These are phyloP conservation scores for Plecotus auritus DNA, from an alignment of 2,113 vertebrate genomes.

Conservation along the genomic window DNA sequence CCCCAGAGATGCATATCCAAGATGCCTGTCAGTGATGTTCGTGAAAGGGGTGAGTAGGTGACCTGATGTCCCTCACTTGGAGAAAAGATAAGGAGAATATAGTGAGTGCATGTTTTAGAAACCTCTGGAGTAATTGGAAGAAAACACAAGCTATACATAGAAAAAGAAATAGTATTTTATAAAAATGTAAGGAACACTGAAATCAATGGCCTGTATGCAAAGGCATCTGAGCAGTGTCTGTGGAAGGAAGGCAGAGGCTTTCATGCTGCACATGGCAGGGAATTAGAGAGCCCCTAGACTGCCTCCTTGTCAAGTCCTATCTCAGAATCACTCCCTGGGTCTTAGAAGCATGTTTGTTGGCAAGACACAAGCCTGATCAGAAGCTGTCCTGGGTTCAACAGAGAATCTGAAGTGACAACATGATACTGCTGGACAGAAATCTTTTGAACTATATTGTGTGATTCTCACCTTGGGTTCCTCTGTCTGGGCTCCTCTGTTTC, in stretches of 20 bases:
- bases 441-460: neutral
- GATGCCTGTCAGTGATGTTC: accelerated
- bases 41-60: neutral
- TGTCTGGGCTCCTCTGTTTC: neutral
- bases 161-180: neutral
- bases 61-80: neutral
- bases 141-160: neutral
- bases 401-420: neutral
- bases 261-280: accelerated
- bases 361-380: neutral
- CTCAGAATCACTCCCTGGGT: neutral
- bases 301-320: neutral
- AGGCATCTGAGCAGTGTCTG: too few relatives aligned
- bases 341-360: neutral
- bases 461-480: neutral
- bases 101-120: neutral
- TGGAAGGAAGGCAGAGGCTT: neutral
- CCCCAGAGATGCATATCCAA: neutral
- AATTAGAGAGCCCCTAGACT: too few relatives aligned
- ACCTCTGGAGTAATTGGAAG: neutral
- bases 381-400: neutral
- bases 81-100: neutral
- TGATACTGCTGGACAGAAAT: neutral
- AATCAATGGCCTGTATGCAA: neutral
- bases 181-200: neutral